Evolutionary conservation across 2,113 vertebrate species (phyloP), one percentile per base, ranked within the genome.

Genomic region (Myrmophylax atrothorax): DNA sequence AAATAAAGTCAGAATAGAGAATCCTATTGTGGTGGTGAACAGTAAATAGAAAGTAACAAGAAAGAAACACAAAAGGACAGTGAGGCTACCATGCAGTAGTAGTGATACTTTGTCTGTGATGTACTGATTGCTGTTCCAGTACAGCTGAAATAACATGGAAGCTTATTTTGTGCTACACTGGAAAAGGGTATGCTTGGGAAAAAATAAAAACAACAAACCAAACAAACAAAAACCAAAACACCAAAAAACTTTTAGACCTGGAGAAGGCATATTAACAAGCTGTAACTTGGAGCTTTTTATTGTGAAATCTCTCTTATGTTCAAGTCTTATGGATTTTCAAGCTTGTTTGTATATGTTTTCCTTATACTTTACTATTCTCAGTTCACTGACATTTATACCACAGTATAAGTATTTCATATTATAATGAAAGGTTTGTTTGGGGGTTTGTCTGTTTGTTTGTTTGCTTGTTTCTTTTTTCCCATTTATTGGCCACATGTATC

Each of bases 81-180:
- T 37, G 31, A 86, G 33, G 33, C 33, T 60, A 60, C 40, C 68
- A 37, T 82, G 49, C 24, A 82, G 17, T 17, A 89, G 62, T 82
- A 90, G 16, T 37, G 35, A 88, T 13, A 81, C 38, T 83, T 93
- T 93, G 35, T 84, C 44, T 53, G 55, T 93, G 56, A 75, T 64
- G 37, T 22, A 42, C 16, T 67, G 37, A 75, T 96, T 55, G 59
- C 47, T 87, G 37, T 8, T 82, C 7, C 47, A 66, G 31, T 52
- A 53, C 7, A 67, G 10, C 18, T 78, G 11, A 40, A 89, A 50
- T 74, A 67, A 24, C 4, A 10, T n/a, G 16, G 50, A 64, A 59
- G 1, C 59, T 66, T 90, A 64, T 82, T 89, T 67, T 90, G 50
- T 72, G 11, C 8, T 79, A 29, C 18, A 16, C 2, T 58, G 18